A percentile compares a stretch with the other conserved stretches of the same genome.
Evolutionary conservation across 37 sponge, comb jelly and placozoan species (phyloP).

Genomic region (Dysidea cf. avara): DNA sequence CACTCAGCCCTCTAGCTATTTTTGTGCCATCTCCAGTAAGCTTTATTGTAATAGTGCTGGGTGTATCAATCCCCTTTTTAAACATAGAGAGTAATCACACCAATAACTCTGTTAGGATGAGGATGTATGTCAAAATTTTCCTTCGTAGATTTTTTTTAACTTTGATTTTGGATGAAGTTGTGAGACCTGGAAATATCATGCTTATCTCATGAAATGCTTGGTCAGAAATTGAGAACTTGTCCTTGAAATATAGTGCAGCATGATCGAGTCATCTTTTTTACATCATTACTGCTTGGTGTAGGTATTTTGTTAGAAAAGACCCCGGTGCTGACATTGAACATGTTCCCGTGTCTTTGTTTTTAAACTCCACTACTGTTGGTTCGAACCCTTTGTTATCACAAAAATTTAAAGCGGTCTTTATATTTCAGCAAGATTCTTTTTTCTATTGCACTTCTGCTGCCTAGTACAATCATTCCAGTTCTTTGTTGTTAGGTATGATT

Average conservation of each 20-base stretch:
- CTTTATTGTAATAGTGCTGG: slow-evolving; percentile 4
- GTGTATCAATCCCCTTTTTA: not conserved
- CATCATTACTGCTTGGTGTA: not conserved
- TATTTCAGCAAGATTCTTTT: not conserved
- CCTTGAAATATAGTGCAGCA: not conserved
- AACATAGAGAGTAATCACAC: not conserved
- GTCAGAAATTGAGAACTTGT: not conserved
- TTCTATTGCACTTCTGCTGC: not conserved
- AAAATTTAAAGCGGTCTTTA: not conserved
- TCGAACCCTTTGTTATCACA: not conserved
- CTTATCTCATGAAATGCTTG: slow-evolving; percentile 7
- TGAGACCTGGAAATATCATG: not conserved
- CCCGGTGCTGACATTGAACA: too few species aligned
- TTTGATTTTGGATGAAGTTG: not conserved
- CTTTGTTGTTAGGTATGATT: not conserved
- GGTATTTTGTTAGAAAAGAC: not conserved
- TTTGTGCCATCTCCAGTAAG: slow-evolving; percentile 18
- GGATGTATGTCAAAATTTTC: not conserved
- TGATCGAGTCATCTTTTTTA: not conserved
- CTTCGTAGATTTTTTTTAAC: not conserved
- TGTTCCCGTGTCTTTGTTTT: not conserved
- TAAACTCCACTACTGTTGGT: not conserved
- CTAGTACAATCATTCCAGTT: not conserved
- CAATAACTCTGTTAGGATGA: not conserved
- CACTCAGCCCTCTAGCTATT: slow-evolving; percentile 1